These are phyloP conservation scores for Gadopsis bispinosus DNA, from an alignment of 2,797 vertebrate species.

Conservation along the genomic window DNA sequence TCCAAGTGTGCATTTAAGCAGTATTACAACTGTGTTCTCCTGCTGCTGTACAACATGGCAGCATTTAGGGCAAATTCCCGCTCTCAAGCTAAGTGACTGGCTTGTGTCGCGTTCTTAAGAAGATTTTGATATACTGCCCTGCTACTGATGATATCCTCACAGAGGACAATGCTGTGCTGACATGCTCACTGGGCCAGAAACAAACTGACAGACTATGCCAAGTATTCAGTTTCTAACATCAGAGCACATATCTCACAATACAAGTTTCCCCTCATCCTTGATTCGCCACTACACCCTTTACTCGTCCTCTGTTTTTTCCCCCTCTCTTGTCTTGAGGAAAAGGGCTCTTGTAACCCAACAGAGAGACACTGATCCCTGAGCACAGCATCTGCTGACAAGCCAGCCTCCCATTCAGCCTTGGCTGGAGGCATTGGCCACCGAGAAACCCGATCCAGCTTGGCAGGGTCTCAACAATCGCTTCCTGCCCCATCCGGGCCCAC, in stretches of 20 bases:
- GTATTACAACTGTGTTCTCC: conserved; percentile 10
- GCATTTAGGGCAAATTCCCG: conserved; percentile 35
- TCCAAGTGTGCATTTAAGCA: conserved; percentile 23
- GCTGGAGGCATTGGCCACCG: conserved; percentile 77
- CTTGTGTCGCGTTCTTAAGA: conserved; percentile 65
- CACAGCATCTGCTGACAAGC: conserved; percentile 90
- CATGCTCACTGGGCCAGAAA: conserved; percentile 81
- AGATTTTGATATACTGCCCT: conserved; percentile 71
- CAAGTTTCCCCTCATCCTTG: conserved; percentile 77
- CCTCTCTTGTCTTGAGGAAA: conserved; percentile 81
- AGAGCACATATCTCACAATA: conserved; percentile 77
- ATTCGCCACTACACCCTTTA: conserved; percentile 76
- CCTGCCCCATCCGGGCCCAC: conserved; percentile 82
- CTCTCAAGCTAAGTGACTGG: conserved; percentile 52
- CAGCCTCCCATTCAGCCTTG: conserved; percentile 86
- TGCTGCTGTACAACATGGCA: conserved; percentile 25
- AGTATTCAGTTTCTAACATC: conserved; percentile 82
- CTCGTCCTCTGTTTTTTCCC: conserved; percentile 60
- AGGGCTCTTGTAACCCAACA: conserved; percentile 82
- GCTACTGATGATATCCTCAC: conserved; percentile 73
- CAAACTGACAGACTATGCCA: conserved; percentile 79
- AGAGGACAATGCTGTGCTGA: conserved; percentile 77
- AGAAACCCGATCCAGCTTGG: conserved; percentile 87
- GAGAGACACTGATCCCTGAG: conserved; percentile 84
- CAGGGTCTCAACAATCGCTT: conserved; percentile 86